A percentile compares a stretch with the other conserved stretches of the same genome.
phyloP scores from a whole-genome alignment of 2,888 invertebrate genomes.

The Saturnia pavonia region DNA sequence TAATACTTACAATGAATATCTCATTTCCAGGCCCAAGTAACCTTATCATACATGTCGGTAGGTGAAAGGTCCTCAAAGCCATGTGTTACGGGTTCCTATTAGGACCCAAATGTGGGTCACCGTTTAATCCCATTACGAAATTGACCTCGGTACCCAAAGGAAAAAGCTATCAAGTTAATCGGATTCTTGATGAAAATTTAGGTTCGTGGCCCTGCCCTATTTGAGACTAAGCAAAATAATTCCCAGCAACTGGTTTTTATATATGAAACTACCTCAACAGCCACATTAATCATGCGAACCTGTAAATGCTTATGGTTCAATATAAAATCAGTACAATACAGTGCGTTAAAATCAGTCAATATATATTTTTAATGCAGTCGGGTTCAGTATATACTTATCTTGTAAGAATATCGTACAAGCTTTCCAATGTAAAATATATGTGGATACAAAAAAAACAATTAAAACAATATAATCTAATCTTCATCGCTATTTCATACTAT shows the following conservation, averaged over 20 bases:
- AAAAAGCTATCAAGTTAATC: slow-evolving; percentile 40
- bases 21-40: not conserved
- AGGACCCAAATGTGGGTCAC: slow-evolving; percentile 49
- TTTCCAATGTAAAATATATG: not conserved
- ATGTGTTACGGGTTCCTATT: slow-evolving; percentile 38
- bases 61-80: slow-evolving; percentile 22
- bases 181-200: slow-evolving; percentile 39
- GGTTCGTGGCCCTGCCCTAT: not conserved
- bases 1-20: not conserved
- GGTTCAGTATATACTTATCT: not conserved
- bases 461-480: not conserved
- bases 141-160: slow-evolving; percentile 33
- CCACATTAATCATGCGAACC: not conserved
- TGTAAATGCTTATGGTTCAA: too few species aligned
- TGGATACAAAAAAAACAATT: not conserved
- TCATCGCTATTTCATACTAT: not conserved
- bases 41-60: not conserved
- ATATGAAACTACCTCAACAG: not conserved
- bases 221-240: not conserved
- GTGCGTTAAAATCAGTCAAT: too few species aligned
- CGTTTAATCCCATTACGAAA: slow-evolving; percentile 51
- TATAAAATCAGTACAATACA: too few species aligned
- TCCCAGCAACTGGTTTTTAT: not conserved
- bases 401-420: not conserved
- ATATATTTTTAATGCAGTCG: not conserved